phyloP scores from a whole-genome alignment of 1,140 invertebrate species.

The Apocrypta bakeri region DNA sequence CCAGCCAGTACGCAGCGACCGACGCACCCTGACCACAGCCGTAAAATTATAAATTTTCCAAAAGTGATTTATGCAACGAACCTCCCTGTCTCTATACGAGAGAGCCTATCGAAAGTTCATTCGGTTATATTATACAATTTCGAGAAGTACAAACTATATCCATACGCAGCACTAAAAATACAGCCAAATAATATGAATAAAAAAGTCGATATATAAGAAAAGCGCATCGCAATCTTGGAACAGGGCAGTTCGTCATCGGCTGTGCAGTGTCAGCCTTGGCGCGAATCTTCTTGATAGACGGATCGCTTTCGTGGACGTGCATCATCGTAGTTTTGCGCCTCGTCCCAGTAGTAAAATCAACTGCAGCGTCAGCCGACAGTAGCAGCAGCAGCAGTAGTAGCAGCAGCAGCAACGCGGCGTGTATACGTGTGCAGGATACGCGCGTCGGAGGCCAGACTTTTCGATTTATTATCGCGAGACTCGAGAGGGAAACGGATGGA shows the following conservation, averaged over 20 bases:
- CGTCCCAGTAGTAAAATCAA: slow-evolving; percentile 59
- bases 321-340: background rate
- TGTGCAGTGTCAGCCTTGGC: background rate
- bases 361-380: slow-evolving; percentile 56
- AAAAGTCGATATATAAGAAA: too few species aligned
- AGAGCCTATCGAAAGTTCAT: background rate
- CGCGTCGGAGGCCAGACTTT: slow-evolving; percentile 24
- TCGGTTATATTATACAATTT: background rate
- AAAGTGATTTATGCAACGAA: background rate
- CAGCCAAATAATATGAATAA: background rate
- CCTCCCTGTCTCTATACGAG: too few species aligned
- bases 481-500: background rate
- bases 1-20: background rate
- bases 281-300: slow-evolving; percentile 23
- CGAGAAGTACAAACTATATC: too few species aligned
- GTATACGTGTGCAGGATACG: background rate
- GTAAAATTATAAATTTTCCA: background rate
- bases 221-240: background rate
- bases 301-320: slow-evolving; percentile 12
- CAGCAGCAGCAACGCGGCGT: background rate
- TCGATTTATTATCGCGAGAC: slow-evolving; percentile 34
- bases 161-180: too few species aligned
- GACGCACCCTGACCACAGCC: background rate
- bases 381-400: background rate
- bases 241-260: background rate